These are phyloP conservation scores for Columba livia DNA, from an alignment of 2,113 vertebrate species.

Conservation along the genomic window DNA sequence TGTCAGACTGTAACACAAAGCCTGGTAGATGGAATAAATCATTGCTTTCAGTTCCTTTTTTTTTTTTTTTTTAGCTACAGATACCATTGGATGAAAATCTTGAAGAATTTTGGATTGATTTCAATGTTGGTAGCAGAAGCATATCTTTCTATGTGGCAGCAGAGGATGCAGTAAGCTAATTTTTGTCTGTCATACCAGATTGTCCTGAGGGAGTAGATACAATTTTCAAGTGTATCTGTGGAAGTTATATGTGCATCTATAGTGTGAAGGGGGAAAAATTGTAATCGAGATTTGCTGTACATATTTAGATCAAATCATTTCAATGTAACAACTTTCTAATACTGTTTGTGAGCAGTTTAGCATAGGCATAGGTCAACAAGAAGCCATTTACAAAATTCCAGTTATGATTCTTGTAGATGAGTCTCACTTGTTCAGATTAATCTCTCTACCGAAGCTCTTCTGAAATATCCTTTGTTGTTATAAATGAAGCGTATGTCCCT, in stretches of 20 bases:
- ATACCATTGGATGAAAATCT: slow-evolving; percentile 92
- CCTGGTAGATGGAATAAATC: not conserved
- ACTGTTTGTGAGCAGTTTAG: not conserved
- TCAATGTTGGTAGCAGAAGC: slow-evolving; percentile 89
- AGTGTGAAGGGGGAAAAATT: too few relatives aligned
- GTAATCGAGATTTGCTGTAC: not conserved
- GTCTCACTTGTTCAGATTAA: not conserved
- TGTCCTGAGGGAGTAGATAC: not conserved
- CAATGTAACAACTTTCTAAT: not conserved
- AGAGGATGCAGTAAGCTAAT: slow-evolving; percentile 76
- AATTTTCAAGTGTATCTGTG: not conserved
- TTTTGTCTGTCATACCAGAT: not conserved
- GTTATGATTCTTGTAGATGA: not conserved
- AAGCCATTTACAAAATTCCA: not conserved
- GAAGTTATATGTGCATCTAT: not conserved
- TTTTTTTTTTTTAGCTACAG: slow-evolving; percentile 77
- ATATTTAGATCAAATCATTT: not conserved
- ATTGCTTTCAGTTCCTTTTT: not conserved
- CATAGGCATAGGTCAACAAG: accelerated
- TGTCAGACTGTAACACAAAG: not conserved
- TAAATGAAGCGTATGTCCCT: not conserved
- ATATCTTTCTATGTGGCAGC: slow-evolving; percentile 91
- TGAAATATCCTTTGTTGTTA: accelerated
- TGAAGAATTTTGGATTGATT: slow-evolving; percentile 97
- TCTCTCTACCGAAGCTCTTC: not conserved